Evolutionary conservation across 2,888 invertebrate genomes (phyloP), one percentile per base, ranked within the genome.

Genomic region (Microctonus hyperodae): DNA sequence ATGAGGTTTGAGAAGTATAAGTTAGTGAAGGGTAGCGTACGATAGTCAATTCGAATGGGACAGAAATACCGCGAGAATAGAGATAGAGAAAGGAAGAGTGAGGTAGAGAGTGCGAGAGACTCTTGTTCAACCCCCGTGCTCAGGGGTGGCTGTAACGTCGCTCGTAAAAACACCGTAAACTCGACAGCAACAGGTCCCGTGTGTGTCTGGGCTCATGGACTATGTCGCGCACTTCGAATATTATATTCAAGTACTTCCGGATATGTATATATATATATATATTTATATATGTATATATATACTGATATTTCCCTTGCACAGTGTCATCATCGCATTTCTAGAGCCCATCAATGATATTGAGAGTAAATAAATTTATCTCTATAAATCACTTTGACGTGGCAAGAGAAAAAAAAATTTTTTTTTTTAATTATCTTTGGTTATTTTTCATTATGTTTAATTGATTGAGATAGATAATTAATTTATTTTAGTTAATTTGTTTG

Each of bases 121-220:
- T 7, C 73, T 71, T 67, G 75, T 75, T 78, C 78, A 75, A 74
- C 76, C 79, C 79, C 78, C 76, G 77, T 79, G 69, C 76, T 79
- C 79, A 77, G 78, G 79, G 79, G 76, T 77, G 80, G 81, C 78
- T 82, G 82, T 81, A 81, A 82, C 80, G 81, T 79, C 77, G 80
- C 79, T 83, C 83, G 82, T 83, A 83, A 83, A 83, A 83, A 83
- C 82, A 83, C 81, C 83, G 83, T 83, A 83, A 83, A 83, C 83
- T 83, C 82, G 80, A 82, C 82, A 83, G 83, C 83, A 83, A 83
- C 83, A 83, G 83, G 83, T 83, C 82, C 78, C 79, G 80, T 79
- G 79, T 81, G 81, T 81, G 79, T 83, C 70, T 70, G 72, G 44
- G 70, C 70, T 68, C 63, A 33, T 64, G 67, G 63, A 56, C 67